phyloP scores from a whole-genome alignment of 2,888 invertebrate species.

The Mythimna impura region DNA sequence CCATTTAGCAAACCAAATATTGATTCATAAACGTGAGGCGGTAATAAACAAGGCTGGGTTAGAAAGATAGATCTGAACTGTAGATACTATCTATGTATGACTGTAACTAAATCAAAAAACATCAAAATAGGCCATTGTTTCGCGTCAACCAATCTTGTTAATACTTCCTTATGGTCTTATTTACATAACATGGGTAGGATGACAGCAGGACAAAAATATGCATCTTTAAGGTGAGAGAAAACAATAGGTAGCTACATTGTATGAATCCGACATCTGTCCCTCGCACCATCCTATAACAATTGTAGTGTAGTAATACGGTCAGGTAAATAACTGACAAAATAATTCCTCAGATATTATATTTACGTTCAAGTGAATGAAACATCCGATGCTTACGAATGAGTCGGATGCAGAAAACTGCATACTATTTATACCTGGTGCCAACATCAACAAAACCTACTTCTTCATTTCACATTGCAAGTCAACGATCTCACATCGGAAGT shows the following conservation, averaged over 20 bases:
- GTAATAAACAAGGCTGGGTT: slow-evolving; percentile 24
- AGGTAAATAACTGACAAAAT: not conserved
- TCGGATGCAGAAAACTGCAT: slow-evolving; percentile 56
- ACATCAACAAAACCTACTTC: slow-evolving; percentile 67
- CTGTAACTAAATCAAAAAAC: slow-evolving; percentile 14
- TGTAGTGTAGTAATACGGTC: not conserved
- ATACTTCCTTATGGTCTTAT: too few species aligned
- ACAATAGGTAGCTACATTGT: too few species aligned
- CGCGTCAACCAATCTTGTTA: not conserved
- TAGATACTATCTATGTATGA: slow-evolving; percentile 1
- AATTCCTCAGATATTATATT: not conserved
- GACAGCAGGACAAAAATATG: too few species aligned
- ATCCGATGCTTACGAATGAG: slow-evolving; percentile 22
- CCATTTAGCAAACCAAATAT: slow-evolving; percentile 52
- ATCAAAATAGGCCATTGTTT: not conserved
- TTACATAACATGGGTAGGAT: too few species aligned
- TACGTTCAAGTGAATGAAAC: slow-evolving; percentile 34
- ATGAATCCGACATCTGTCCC: too few species aligned
- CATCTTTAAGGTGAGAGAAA: too few species aligned
- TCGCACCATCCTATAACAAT: too few species aligned
- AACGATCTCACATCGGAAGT: slow-evolving; percentile 63
- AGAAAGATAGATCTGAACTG: slow-evolving; percentile 7
- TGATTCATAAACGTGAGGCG: slow-evolving; percentile 41
- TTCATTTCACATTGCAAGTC: slow-evolving; percentile 64
- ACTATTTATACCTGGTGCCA: slow-evolving; percentile 58